Evolutionary conservation across 1,140 invertebrate species (phyloP).

Genomic region (Oreohelix idahoensis): DNA sequence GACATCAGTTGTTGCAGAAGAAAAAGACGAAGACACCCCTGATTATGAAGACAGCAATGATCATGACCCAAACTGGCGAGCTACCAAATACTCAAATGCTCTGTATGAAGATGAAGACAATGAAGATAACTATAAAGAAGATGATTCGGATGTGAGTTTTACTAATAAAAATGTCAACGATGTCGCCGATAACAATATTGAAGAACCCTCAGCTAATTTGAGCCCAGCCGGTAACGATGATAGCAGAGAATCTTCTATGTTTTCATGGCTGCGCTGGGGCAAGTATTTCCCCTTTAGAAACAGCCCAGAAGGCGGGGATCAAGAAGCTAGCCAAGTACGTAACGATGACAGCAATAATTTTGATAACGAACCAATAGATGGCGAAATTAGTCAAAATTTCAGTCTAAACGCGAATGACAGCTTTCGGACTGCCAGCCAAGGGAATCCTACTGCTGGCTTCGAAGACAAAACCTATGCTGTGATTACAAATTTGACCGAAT

Average conservation of each 20-base stretch:
- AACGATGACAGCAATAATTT: neutral
- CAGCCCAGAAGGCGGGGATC: neutral
- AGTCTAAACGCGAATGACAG: neutral
- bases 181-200: neutral
- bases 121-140: neutral
- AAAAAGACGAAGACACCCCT: no score
- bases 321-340: neutral
- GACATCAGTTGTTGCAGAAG: no score
- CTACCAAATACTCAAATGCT: neutral
- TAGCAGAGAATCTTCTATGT: no score
- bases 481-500: neutral
- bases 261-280: neutral
- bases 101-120: neutral
- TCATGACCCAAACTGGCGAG: neutral
- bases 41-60: neutral
- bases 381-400: neutral
- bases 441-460: neutral
- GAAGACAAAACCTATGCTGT: neutral
- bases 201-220: no score
- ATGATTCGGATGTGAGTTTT: neutral
- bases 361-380: neutral
- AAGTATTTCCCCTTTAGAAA: neutral
- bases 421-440: neutral
- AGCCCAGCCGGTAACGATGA: no score
- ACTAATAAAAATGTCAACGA: neutral